These are phyloP conservation scores for Orius laevigatus DNA, from an alignment of 1,140 invertebrate genomes.

Conservation along the genomic window DNA sequence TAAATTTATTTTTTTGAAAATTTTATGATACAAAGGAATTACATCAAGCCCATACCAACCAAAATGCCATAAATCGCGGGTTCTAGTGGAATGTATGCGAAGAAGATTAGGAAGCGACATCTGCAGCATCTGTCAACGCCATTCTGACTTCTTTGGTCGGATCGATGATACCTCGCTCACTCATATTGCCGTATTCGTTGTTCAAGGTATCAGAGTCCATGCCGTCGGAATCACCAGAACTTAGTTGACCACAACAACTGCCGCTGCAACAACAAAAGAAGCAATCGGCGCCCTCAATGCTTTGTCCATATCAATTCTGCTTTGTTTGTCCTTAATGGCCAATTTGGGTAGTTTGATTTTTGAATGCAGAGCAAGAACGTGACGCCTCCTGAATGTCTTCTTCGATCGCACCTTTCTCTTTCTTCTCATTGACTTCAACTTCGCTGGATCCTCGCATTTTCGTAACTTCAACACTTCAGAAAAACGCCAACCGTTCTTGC, in stretches of 20 bases:
- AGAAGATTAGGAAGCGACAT: slow-evolving; percentile 93
- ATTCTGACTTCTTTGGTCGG: slow-evolving; percentile 96
- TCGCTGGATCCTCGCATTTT: slow-evolving; percentile 54
- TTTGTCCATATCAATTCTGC: slow-evolving; percentile 79
- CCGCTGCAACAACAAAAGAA: slow-evolving; percentile 91
- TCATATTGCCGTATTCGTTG: slow-evolving; percentile 90
- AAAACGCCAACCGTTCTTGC: slow-evolving; percentile 51
- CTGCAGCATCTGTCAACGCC: slow-evolving; percentile 90
- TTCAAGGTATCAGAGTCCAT: slow-evolving; percentile 94
- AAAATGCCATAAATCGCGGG: too few relatives aligned
- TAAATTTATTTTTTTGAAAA: too few relatives aligned
- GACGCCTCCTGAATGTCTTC: slow-evolving; percentile 97
- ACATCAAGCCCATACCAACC: too few relatives aligned
- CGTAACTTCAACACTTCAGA: slow-evolving; percentile 50
- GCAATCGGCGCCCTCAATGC: slow-evolving; percentile 91
- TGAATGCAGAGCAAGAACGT: slow-evolving; percentile 82
- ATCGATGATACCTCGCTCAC: slow-evolving; percentile 96
- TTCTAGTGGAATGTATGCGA: too few relatives aligned
- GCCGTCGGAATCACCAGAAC: slow-evolving; percentile 48
- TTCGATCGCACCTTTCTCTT: slow-evolving; percentile 97
- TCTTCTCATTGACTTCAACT: slow-evolving; percentile 97
- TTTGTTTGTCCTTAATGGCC: slow-evolving; percentile 73
- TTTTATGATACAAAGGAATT: too few relatives aligned
- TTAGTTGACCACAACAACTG: slow-evolving; percentile 88
- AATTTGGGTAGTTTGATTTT: slow-evolving; percentile 51